Percentiles rank a stretch among this genome's conserved stretches.
Conservation (phyloP, 1,140 invertebrate species). For the Ceratosolen solmsi region DNA sequence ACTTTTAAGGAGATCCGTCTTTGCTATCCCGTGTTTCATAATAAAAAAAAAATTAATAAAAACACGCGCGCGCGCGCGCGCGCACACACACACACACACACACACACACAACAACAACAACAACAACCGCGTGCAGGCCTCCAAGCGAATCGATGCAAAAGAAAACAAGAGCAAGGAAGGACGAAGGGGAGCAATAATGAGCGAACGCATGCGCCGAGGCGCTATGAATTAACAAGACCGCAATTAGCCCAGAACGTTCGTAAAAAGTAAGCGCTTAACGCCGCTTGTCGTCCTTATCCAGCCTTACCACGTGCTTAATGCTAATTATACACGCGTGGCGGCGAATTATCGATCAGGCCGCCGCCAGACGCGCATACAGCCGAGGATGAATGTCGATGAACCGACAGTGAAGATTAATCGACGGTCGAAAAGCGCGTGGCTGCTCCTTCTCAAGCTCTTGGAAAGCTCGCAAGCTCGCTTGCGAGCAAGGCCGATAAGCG, state of each 20-base stretch:
- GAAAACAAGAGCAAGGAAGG: not conserved
- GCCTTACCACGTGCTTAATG: conserved; percentile 33
- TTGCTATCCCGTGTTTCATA: too few species aligned
- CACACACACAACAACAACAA: too few species aligned
- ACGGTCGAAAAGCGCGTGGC: not conserved
- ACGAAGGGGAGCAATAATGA: not conserved
- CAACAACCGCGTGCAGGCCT: not conserved
- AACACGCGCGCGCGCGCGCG: too few species aligned
- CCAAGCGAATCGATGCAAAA: not conserved
- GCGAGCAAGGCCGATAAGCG: too few species aligned
- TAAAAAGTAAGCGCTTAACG: not conserved
- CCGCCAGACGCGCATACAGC: conserved; percentile 32
- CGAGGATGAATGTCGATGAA: conserved; percentile 53
- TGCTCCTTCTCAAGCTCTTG: not conserved
- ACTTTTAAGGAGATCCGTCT: too few species aligned
- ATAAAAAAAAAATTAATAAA: too few species aligned
- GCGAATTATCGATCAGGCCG: conserved; percentile 51
- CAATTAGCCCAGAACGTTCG: not conserved
- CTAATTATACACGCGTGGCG: conserved; percentile 50
- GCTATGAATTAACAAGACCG: not conserved
- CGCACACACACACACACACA: too few species aligned
- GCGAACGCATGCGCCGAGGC: not conserved
- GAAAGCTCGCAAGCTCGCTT: not conserved
- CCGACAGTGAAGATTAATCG: conserved; percentile 34
- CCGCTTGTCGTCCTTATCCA: not conserved